Percentiles rank a stretch among this genome's conserved stretches.
Evolutionary conservation across 1,140 invertebrate species (phyloP).

Genomic region (Neodiprion fabricii): DNA sequence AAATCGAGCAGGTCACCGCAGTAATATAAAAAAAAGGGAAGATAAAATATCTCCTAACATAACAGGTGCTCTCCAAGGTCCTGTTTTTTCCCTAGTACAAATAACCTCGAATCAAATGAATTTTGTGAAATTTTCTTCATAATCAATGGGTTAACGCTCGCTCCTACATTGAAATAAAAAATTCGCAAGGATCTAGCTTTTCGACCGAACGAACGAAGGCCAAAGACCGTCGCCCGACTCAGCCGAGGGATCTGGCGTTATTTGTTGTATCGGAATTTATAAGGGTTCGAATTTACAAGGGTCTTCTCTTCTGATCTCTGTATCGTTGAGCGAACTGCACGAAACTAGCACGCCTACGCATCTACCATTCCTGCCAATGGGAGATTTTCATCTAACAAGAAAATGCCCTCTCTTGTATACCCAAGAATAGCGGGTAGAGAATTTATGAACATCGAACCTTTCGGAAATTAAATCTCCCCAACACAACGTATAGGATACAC

Average conservation of each 20-base stretch:
- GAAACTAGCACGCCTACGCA: not conserved
- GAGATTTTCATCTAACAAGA: not conserved
- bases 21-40: no score
- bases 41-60: no score
- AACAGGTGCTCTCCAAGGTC: no score
- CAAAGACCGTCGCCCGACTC: no score
- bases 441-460: no score
- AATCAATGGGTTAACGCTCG: not conserved
- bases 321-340: not conserved
- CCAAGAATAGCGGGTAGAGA: no score
- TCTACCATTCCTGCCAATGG: not conserved
- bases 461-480: no score
- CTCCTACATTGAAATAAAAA: not conserved
- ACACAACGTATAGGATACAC: no score
- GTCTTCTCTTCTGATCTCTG: not conserved
- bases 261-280: slow-evolving; percentile 12
- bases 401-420: no score
- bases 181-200: not conserved
- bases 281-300: slow-evolving; percentile 12
- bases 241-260: not conserved
- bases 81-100: no score
- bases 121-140: not conserved
- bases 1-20: no score
- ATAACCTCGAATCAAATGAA: not conserved
- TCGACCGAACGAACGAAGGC: not conserved